Percentiles rank a stretch among this genome's conserved stretches.
Conservation (phyloP, 2,113 vertebrate species). For the Amblyornis subalaris region DNA sequence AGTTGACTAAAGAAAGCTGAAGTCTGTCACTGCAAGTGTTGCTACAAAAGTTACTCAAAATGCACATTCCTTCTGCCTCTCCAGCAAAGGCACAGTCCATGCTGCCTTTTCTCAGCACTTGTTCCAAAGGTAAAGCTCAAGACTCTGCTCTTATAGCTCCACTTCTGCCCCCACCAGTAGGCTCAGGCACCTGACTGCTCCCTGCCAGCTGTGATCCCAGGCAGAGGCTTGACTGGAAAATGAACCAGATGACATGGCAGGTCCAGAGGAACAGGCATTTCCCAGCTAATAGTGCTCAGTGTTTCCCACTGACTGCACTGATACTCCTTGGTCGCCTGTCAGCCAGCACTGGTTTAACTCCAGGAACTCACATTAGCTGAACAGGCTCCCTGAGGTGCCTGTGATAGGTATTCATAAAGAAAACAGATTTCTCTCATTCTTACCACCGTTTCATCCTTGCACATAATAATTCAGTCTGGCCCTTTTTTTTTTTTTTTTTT, state of each 20-base stretch:
- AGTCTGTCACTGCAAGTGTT: neutral
- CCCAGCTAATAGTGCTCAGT: neutral
- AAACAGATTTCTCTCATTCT: neutral
- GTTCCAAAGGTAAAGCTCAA: neutral
- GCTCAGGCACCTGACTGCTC: neutral
- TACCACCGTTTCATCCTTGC: neutral
- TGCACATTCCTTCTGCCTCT: neutral
- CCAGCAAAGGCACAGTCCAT: neutral
- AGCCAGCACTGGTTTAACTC: rapidly evolving
- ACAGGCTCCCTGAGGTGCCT: neutral
- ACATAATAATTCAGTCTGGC: neutral
- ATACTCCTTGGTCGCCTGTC: rapidly evolving
- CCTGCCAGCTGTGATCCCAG: neutral
- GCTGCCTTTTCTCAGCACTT: neutral
- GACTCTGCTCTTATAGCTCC: rapidly evolving
- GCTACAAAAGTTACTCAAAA: neutral
- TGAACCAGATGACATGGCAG: rapidly evolving
- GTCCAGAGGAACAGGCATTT: neutral
- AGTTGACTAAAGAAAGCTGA: neutral
- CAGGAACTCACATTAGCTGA: neutral
- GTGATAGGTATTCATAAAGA: neutral
- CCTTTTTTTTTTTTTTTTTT: neutral
- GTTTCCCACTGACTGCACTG: rapidly evolving
- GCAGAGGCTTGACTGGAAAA: neutral
- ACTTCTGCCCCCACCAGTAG: neutral